Percentiles rank a stretch among this genome's conserved stretches.
phyloP scores from a whole-genome alignment of 2,797 vertebrate species.

The Argentina silus region DNA sequence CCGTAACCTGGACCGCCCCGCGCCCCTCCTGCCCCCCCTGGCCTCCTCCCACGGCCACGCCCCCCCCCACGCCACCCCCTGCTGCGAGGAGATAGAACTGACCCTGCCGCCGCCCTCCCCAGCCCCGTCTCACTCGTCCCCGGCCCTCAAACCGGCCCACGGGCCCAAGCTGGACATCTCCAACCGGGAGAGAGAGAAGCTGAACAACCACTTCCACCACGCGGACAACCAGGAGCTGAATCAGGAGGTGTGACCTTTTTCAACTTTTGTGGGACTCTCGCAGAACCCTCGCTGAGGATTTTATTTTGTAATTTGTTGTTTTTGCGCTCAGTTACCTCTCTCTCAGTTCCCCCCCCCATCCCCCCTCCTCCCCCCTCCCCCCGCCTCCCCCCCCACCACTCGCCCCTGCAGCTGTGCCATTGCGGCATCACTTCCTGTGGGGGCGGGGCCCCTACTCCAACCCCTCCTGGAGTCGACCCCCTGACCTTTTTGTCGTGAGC shows the following conservation, averaged over 20 bases:
- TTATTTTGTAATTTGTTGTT: background rate
- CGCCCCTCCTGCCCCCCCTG: slow-evolving; percentile 49
- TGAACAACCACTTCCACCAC: slow-evolving; percentile 77
- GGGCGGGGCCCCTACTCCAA: slow-evolving; percentile 25
- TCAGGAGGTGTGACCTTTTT: slow-evolving; percentile 69
- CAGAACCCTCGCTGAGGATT: slow-evolving; percentile 22
- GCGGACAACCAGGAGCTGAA: slow-evolving; percentile 71
- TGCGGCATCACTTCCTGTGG: slow-evolving; percentile 24
- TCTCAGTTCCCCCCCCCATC: slow-evolving; percentile 29
- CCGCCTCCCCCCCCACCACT: too few relatives aligned
- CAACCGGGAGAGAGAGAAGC: slow-evolving; percentile 81
- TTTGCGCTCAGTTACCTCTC: slow-evolving; percentile 47
- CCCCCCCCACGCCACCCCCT: slow-evolving; percentile 41
- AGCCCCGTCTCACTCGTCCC: slow-evolving; percentile 62
- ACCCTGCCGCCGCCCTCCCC: slow-evolving; percentile 70
- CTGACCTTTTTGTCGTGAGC: slow-evolving; percentile 25
- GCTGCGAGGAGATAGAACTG: slow-evolving; percentile 82
- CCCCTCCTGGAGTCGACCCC: slow-evolving; percentile 22
- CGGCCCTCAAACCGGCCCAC: slow-evolving; percentile 68
- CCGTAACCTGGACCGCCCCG: slow-evolving; percentile 74
- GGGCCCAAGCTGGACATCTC: slow-evolving; percentile 81
- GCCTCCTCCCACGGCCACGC: slow-evolving; percentile 42
- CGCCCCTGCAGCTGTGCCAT: slow-evolving; percentile 41
- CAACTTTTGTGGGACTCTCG: slow-evolving; percentile 12
- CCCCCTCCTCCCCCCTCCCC: too few relatives aligned